Conservation (phyloP, 2,888 invertebrate genomes). For the Neocrepidodera transversa region DNA sequence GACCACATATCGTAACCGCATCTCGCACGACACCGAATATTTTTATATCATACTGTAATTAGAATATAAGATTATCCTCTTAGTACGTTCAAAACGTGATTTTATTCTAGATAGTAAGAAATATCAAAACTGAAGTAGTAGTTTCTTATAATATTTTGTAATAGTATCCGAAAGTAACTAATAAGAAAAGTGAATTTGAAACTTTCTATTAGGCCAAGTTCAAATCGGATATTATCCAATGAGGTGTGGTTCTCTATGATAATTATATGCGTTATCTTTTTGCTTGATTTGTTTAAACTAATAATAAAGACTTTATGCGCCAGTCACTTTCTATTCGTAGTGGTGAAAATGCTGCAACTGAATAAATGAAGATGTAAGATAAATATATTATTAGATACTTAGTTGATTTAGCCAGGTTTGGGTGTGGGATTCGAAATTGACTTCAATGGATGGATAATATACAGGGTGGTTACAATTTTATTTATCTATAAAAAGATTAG, state of each 20-base stretch:
- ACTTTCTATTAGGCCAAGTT: slow-evolving; percentile 47
- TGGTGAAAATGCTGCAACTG: neutral
- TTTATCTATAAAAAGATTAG: no score
- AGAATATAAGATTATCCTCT: no score
- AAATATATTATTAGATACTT: neutral
- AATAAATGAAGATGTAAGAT: neutral
- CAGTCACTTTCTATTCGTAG: slow-evolving; percentile 17
- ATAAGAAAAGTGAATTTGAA: slow-evolving; percentile 41
- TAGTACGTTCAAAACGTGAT: no score
- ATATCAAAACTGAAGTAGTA: neutral
- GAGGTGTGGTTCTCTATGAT: slow-evolving; percentile 25
- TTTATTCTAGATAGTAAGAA: no score
- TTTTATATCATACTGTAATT: no score
- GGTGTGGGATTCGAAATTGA: no score
- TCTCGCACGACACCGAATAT: no score
- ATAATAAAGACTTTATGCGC: slow-evolving; percentile 9
- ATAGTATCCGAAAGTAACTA: slow-evolving; percentile 27
- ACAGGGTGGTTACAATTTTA: no score
- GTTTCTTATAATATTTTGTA: neutral
- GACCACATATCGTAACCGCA: no score
- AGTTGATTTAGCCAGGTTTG: no score
- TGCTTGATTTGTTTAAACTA: slow-evolving; percentile 16
- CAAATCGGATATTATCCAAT: slow-evolving; percentile 35
- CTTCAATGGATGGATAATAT: no score
- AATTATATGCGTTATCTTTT: slow-evolving; percentile 14